Conservation (phyloP, 30 jellyfish, hydroid and myxozoan species). For the Aurelia aurita complex sp. Pacific region DNA sequence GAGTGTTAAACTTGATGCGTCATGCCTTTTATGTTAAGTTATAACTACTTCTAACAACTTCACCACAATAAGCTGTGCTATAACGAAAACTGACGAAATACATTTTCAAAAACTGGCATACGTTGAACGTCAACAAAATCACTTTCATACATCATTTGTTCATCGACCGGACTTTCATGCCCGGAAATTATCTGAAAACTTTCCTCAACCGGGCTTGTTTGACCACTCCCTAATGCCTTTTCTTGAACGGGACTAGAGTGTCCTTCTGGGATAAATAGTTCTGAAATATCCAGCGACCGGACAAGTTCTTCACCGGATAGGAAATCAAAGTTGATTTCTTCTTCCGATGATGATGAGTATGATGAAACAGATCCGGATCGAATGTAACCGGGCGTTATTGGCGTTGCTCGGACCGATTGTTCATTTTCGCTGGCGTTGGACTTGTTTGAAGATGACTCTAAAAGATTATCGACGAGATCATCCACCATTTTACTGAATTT, state of each 20-base stretch:
- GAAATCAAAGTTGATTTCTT: conserved; percentile 69
- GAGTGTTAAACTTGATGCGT: no score
- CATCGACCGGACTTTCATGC: conserved; percentile 46
- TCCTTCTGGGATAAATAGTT: conserved; percentile 82
- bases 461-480: conserved; percentile 70
- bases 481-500: conserved; percentile 58
- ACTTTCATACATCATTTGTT: conserved; percentile 33
- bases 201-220: neutral
- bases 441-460: conserved; percentile 31
- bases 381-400: conserved; percentile 21
- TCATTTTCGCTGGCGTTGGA: neutral
- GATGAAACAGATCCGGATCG: conserved; percentile 70
- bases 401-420: neutral
- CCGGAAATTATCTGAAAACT: conserved; percentile 33
- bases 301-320: conserved; percentile 97
- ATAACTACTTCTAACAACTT: no score
- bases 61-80: neutral
- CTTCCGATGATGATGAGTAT: conserved; percentile 71
- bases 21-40: no score
- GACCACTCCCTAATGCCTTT: neutral
- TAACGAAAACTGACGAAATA: conserved; percentile 62
- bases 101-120: conserved; percentile 63
- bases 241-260: conserved; percentile 6
- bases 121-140: conserved; percentile 42
- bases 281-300: conserved; percentile 76